Base-by-base conservation (phyloP, 2,797 vertebrate genomes). In the Anguilla obscura region DNA sequence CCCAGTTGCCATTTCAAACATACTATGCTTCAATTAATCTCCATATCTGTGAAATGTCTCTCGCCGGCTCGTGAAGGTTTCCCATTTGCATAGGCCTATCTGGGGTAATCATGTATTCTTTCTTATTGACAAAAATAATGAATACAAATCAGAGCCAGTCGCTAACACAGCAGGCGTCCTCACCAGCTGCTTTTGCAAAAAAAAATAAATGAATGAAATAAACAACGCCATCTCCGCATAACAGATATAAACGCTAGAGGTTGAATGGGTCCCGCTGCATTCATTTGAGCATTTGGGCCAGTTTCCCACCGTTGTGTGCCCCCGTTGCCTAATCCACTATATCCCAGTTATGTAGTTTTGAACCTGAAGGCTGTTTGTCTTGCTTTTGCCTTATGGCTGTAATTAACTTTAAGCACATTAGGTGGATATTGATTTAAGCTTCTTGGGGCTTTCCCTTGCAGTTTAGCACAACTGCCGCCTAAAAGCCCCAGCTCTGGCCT, bases 31-130 rank as follows among this genome's bases (percentile, higher is more conserved):
- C 14, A 84, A 71, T 87, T 87, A 14, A 66, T 87, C 45, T 54
- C 48, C 82, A 71, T 87, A 74, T 45, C 83, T n/a, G 9, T 87
- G 80, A 87, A 84, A 69, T 71, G 58, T 7, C 27, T 79, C 86
- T 71, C 3, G 71, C 80, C 74, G 14, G 52, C 24, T 45, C 0
- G 30, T 58, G 33, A 58, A 80, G 45, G 80, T 12, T 9, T 83
- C 24, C 52, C 6, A 63, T 83, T 85, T 66, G 52, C 56, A 18
- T 83, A 9, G 71, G 45, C 30, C 30, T 86, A 8, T 82, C 56
- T 21, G n/a, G 56, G 24, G 12, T n/a, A 60, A 58, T 85, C 30
- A 45, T 82, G 24, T 82, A 82, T 50, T 82, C 10, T 48, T 86
- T 85, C 40, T 27, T 48, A 45, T 30, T 83, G 27, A 8, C 16